These are phyloP conservation scores for Diadumene lineata DNA, from an alignment of 92 coral and sea anemone genomes.

Conservation along the genomic window DNA sequence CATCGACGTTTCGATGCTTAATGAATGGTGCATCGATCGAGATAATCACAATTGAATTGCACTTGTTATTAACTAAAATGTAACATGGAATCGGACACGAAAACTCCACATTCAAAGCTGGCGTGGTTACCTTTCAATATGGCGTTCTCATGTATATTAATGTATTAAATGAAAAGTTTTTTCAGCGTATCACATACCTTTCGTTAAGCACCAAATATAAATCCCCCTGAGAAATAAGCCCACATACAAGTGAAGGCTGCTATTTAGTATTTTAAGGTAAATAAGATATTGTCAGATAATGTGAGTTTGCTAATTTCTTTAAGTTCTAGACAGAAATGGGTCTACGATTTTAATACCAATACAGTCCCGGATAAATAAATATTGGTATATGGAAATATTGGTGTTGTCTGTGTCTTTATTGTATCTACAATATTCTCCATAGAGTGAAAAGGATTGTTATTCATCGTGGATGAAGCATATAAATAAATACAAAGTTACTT, in stretches of 20 bases:
- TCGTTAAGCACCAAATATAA: neutral
- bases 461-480: no score
- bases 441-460: no score
- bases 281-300: constrained; percentile 18
- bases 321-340: constrained; percentile 8
- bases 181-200: constrained; percentile 2
- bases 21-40: no score
- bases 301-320: constrained; percentile 21
- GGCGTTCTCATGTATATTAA: constrained; percentile 10
- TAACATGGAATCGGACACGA: no score
- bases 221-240: constrained; percentile 17
- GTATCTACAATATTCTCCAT: no score
- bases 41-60: no score
- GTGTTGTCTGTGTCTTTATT: neutral
- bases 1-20: no score
- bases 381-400: constrained; percentile 21
- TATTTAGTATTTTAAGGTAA: constrained; percentile 20
- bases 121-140: constrained; percentile 1
- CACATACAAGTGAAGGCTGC: constrained; percentile 5
- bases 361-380: constrained; percentile 21
- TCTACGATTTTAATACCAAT: constrained; percentile 5
- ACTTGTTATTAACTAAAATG: no score
- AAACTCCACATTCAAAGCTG: neutral
- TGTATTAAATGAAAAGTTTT: constrained; percentile 19
- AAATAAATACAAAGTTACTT: no score